A percentile compares a stretch with the other conserved stretches of the same genome.
Conservation (phyloP, 2,797 vertebrate genomes). For the Decapterus maruadsi region DNA sequence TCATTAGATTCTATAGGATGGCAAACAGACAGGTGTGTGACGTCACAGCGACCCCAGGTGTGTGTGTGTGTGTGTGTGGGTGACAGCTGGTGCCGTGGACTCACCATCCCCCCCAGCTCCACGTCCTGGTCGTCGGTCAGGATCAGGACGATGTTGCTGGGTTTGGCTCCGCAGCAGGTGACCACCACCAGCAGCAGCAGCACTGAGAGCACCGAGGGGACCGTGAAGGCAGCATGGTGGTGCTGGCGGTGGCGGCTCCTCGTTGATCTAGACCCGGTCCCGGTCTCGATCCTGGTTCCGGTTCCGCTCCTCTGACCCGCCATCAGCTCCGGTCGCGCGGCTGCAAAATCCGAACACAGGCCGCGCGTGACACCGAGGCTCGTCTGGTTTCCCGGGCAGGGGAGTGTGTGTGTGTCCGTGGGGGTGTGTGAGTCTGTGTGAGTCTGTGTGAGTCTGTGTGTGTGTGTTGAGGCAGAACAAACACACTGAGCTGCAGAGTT, state of each 20-base stretch:
- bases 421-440: background rate
- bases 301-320: conserved; percentile 35
- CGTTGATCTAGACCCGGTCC: background rate
- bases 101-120: conserved; percentile 87
- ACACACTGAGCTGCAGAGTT: conserved; percentile 35
- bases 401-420: background rate
- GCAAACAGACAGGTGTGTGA: no score
- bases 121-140: conserved; percentile 88
- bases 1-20: no score
- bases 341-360: background rate
- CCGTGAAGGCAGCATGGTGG: background rate
- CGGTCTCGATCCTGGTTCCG: conserved; percentile 18
- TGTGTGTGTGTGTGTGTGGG: no score
- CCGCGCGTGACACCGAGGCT: background rate
- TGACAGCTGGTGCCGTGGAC: conserved; percentile 17
- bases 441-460: background rate
- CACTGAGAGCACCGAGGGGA: conserved; percentile 38
- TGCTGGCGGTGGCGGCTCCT: background rate
- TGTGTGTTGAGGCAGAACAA: background rate
- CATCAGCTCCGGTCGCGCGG: conserved; percentile 43
- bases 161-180: conserved; percentile 68
- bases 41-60: no score
- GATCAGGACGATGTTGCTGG: conserved; percentile 85
- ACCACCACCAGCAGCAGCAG: conserved; percentile 59
- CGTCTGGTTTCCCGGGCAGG: conserved; percentile 26